These are phyloP conservation scores for Martes flavigula DNA, from an alignment of 2,797 vertebrate species.

Conservation along the genomic window DNA sequence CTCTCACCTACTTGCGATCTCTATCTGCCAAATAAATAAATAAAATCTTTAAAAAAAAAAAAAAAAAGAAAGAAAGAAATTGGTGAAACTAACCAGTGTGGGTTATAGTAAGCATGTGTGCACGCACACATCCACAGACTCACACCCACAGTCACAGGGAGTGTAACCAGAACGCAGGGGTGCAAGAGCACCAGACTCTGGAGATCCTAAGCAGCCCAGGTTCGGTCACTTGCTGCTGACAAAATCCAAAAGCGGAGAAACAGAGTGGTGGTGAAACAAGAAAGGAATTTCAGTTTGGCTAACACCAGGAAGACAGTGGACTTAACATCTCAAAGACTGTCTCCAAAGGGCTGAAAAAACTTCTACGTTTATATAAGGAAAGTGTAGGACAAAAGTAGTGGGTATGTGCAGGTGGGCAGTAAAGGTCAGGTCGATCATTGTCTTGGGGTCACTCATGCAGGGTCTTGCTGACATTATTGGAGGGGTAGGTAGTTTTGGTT, in stretches of 20 bases:
- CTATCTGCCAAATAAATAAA: too few relatives aligned
- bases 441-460: background rate
- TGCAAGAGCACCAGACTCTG: background rate
- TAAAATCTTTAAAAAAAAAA: too few relatives aligned
- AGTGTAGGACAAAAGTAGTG: background rate
- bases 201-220: background rate
- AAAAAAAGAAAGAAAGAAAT: conserved; percentile 42
- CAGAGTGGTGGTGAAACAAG: background rate
- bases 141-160: background rate
- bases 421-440: background rate
- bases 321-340: background rate
- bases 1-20: too few relatives aligned
- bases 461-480: background rate
- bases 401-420: background rate
- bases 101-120: background rate
- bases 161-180: background rate
- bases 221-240: background rate
- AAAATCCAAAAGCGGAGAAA: background rate
- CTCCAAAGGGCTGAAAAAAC: background rate
- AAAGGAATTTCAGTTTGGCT: background rate
- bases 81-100: background rate
- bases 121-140: fast-evolving
- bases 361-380: background rate
- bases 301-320: background rate
- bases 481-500: background rate